phyloP scores from a whole-genome alignment of 2,888 invertebrate species.

The Xylota sylvarum region DNA sequence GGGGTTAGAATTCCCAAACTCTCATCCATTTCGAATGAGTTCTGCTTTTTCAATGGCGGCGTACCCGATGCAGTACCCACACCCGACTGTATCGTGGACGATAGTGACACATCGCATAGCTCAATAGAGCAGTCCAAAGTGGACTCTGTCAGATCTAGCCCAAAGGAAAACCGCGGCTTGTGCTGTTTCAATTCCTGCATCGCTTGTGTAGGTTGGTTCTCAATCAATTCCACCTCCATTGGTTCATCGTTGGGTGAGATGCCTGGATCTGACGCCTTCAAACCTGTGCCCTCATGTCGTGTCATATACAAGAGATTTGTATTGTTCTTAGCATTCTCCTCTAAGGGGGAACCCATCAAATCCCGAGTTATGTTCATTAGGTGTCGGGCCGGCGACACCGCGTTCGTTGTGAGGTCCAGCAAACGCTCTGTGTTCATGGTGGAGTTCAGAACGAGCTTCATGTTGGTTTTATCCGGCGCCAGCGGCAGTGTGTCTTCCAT shows the following conservation, averaged over 20 bases:
- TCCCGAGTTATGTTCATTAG: conserved; percentile 82
- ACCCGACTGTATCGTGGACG: conserved; percentile 80
- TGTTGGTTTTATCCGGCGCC: conserved; percentile 80
- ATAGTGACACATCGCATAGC: conserved; percentile 83
- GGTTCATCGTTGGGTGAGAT: conserved; percentile 81
- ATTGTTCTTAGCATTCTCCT: conserved; percentile 77
- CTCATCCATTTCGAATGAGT: conserved; percentile 92
- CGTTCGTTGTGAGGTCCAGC: conserved; percentile 80
- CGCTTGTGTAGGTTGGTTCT: conserved; percentile 74
- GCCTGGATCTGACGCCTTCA: conserved; percentile 79
- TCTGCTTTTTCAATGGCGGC: conserved; percentile 87
- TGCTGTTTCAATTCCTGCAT: conserved; percentile 80
- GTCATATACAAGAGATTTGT: conserved; percentile 82
- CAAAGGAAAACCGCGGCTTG: conserved; percentile 83
- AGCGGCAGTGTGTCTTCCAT: conserved; percentile 80
- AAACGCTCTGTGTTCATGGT: conserved; percentile 82
- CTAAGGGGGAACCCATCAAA: conserved; percentile 78
- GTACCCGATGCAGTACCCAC: conserved; percentile 70
- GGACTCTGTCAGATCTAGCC: conserved; percentile 83
- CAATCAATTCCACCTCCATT: conserved; percentile 78
- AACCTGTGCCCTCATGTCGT: conserved; percentile 78
- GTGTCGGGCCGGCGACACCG: conserved; percentile 80
- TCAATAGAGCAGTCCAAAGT: conserved; percentile 84
- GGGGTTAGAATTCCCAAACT: conserved; percentile 95
- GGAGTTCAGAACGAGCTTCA: conserved; percentile 83